Evolutionary conservation across 1,140 invertebrate genomes (phyloP), one percentile per base, ranked within the genome.

Genomic region (Caligus rogercresseyi): DNA sequence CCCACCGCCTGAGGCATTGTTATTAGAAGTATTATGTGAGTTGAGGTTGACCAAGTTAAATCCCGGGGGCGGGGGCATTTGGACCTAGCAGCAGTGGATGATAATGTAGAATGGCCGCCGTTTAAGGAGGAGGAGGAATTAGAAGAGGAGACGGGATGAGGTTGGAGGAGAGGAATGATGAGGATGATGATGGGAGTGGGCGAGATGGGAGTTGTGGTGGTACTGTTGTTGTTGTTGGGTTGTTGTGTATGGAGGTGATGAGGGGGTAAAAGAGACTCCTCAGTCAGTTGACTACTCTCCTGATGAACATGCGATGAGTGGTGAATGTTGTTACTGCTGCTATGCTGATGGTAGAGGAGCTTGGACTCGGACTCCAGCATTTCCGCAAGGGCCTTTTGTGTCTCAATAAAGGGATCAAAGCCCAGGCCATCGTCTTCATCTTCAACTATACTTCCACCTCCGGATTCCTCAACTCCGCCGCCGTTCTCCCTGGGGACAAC

Each of bases 401-500:
- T 94, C 75, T 94, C 90, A 71, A 90, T 85, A 75, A 93, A 93
- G 52, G 91, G 91, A 78, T 95, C 90, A 70, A 95, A 95, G 68
- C 89, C 91, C 71, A 85, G 74, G 68, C 87, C 85, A 70, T 70
- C 69, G 60, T 70, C 69, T 15, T 66, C 66, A 51, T 58, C 57
- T 64, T 68, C 52, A 61, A 23, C 2, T 25, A 14, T 51, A 52
- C 31, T 56, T 26, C 63, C 19, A 56, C 14, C 18, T 14, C 15
- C 43, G 43, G 15, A 15, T 15, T n/a, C 15, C 15, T 15, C 43
- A 51, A 51, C 15, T 58, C 62, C 55, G 56, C 54, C 64, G 25
- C 31, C 26, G 3, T 23, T 20, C 1, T 20, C 23, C 54, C 43
- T n/a, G n/a, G n/a, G 24, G 52, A 57, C 26, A 13, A 15, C 52